Evolutionary conservation across 2,888 invertebrate species (phyloP).

Genomic region (Acleris cristana): DNA sequence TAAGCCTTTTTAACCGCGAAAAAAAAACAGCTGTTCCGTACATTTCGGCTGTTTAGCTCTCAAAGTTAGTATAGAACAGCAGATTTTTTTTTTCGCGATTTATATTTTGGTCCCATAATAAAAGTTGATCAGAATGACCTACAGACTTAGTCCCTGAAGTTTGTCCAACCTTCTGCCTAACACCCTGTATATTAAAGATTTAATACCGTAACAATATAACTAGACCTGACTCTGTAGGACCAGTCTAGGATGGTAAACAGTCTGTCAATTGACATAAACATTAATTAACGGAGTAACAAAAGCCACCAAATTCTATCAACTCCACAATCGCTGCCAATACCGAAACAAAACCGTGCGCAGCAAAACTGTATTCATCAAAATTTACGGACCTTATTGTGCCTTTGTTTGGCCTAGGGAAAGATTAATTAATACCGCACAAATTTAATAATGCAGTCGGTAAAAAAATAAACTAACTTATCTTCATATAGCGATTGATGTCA

Average conservation of each 20-base stretch:
- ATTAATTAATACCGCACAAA: slow-evolving; percentile 11
- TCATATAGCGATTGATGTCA: neutral
- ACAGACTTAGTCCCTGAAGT: too few species aligned
- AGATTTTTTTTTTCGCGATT: too few species aligned
- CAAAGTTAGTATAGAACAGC: too few species aligned
- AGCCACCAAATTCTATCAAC: slow-evolving; percentile 1
- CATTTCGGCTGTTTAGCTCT: too few species aligned
- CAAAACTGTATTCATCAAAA: slow-evolving; percentile 17
- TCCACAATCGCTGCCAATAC: slow-evolving; percentile 5
- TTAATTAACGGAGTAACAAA: neutral
- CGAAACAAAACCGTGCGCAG: slow-evolving; percentile 1
- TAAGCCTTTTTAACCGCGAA: too few species aligned
- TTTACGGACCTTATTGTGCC: slow-evolving; percentile 12
- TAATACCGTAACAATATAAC: too few species aligned
- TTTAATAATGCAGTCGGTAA: neutral
- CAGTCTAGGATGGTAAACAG: neutral
- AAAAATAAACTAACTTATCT: neutral
- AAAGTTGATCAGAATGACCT: too few species aligned
- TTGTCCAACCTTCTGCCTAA: too few species aligned
- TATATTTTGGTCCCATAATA: too few species aligned
- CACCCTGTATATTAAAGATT: too few species aligned
- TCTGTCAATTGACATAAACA: neutral
- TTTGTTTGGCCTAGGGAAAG: slow-evolving; percentile 5
- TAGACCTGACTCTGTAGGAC: too few species aligned
- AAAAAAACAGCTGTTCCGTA: too few species aligned